A percentile compares a stretch with the other conserved stretches of the same genome.
These are phyloP conservation scores for Manis crassicaudata DNA, from an alignment of 2,797 vertebrate genomes.

Conservation along the genomic window DNA sequence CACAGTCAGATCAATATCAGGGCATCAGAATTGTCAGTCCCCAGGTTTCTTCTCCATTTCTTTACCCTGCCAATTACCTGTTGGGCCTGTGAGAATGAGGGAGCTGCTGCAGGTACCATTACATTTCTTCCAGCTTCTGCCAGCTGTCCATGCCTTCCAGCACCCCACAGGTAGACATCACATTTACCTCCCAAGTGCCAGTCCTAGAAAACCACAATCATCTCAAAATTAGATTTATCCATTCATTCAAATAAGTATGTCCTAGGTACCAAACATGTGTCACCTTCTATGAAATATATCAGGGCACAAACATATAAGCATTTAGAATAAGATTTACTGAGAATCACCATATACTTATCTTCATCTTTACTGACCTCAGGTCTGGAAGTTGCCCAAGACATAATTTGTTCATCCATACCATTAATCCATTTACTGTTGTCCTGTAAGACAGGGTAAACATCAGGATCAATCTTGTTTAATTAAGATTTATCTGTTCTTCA, in stretches of 20 bases:
- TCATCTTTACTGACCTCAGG: slow-evolving; percentile 91
- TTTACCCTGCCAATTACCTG: slow-evolving; percentile 87
- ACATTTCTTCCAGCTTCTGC: slow-evolving; percentile 97
- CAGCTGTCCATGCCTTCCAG: slow-evolving; percentile 96
- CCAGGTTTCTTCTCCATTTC: background rate
- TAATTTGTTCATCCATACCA: slow-evolving; percentile 97
- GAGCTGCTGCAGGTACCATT: slow-evolving; percentile 92
- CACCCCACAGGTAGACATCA: slow-evolving; percentile 96
- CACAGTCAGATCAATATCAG: background rate
- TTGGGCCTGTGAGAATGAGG: slow-evolving; percentile 97
- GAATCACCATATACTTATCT: background rate
- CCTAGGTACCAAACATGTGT: background rate
- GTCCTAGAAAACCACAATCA: slow-evolving; percentile 87
- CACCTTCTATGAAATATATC: background rate
- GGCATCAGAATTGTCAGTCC: background rate
- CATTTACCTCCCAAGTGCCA: slow-evolving; percentile 99
- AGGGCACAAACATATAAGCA: slow-evolving; percentile 26
- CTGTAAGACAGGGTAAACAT: slow-evolving; percentile 84
- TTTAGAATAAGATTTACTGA: slow-evolving; percentile 37
- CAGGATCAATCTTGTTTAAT: background rate
- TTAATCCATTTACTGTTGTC: slow-evolving; percentile 97
- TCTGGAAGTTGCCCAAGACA: slow-evolving; percentile 98
- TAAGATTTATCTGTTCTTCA: background rate
- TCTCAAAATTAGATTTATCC: slow-evolving; percentile 52
- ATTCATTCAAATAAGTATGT: slow-evolving; percentile 31